Evolutionary conservation across 2,113 vertebrate species (phyloP), one percentile per base, ranked within the genome.

Genomic region (Nycticorax nycticorax): DNA sequence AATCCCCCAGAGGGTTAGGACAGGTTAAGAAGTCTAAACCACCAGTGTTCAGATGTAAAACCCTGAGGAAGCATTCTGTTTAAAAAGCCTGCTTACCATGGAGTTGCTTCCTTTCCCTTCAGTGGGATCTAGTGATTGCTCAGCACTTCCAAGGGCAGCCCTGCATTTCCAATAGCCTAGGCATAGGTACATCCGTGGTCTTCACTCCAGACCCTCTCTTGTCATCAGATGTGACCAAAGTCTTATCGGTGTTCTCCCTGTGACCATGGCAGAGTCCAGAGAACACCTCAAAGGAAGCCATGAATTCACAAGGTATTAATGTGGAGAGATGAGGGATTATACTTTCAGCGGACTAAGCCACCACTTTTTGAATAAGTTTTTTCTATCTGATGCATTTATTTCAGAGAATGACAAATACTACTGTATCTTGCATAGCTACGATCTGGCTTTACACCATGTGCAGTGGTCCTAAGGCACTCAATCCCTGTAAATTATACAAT

Each of bases 391-490:
- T 4, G 8, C 6, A 8, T 73, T 88, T 10, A 26, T 64, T 74
- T 41, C 26, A 37, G 72, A 60, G 35, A 56, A 35, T 26, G 21
- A 20, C 23, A 56, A 76, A 59, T 27, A 22, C 37, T 43, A 8
- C 33, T 23, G 22, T 10, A 10, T 12, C 37, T 57, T 30, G n/a
- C 21, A 16, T 2, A 33, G 28, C 13, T 85, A 45, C 14, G 60
- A n/a, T 12, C 55, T 26, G 35, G 26, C 9, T 92, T 85, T 62
- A 33, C 8, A 8, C 6, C 13, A 27, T 10, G 41, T 78, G 6
- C 8, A 3, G 28, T 10, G 1, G 14, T 30, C 32, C 16, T 20
- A 20, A 41, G 7, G 19, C 32, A 59, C 27, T 59, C 2, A 1
- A 47, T 52, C 39, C 22, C 48, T 13, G 8, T 3, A 47, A 68